Evolutionary conservation across 2,797 vertebrate species (phyloP), one percentile per base, ranked within the genome.

Genomic region (Girardinus metallicus): DNA sequence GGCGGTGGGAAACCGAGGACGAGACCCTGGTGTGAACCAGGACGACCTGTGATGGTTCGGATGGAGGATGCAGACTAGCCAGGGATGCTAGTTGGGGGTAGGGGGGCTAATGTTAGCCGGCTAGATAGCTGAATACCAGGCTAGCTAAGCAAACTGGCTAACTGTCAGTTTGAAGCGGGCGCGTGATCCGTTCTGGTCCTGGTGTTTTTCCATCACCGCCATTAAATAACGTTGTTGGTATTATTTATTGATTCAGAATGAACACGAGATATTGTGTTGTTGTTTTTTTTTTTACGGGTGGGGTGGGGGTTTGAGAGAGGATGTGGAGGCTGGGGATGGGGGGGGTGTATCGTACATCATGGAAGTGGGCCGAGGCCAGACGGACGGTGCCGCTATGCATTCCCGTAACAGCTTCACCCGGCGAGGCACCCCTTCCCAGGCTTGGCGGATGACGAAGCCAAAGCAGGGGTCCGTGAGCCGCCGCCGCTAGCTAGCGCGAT

Each of bases 281-380:
- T 49, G 0, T 51, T 23, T 23, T 2, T 46, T 16, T 77, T 80
- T 44, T 11, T 18, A 53, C 53, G 15, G 51, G 72, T 36, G 76
- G 44, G 55, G 41, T 26, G 36, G 43, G 43, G 75, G 15, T 8
- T 7, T 15, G 21, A 16, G 49, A 13, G 60, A 8, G 0, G 47
- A 41, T 1, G 53, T 36, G 55, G 41, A 13, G 68, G 68, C 0
- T 43, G 47, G 49, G 18, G 47, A 18, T 21, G 77, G 74, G 70
- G 74, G 70, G 83, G 79, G 70, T 57, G 82, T 76, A 84, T 82
- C 80, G 81, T 83, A 82, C 73, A 82, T 83, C 82, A 74, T 60
- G 79, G 77, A 86, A 85, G 90, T 79, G 92, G 89, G 90, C 86
- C 90, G 88, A 82, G 84, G 74, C 88, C 91, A 89, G 88, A 78